Conservation (phyloP, 23 tunicate genomes). For the Trididemnum clinides region DNA sequence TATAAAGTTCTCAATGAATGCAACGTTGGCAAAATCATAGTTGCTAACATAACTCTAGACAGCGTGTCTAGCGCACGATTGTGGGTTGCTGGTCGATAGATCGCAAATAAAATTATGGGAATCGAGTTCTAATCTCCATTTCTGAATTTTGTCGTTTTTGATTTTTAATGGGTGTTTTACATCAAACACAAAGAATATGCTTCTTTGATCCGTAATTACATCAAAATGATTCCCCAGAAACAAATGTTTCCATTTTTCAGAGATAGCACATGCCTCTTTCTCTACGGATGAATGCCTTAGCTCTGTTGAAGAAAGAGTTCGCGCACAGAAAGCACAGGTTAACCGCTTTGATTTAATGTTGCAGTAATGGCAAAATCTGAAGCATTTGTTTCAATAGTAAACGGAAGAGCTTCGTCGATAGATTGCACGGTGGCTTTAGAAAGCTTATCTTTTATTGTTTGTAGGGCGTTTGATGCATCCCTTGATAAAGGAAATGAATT, state of each 20-base stretch:
- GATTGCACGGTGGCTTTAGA: neutral
- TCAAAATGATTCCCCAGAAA: neutral
- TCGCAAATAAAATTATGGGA: neutral
- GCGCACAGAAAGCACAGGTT: neutral
- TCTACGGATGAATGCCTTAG: slow-evolving; percentile 9
- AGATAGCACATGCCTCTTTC: slow-evolving; percentile 28
- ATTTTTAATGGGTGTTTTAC: neutral
- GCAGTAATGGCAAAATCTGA: slow-evolving; percentile 1
- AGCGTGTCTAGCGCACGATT: slow-evolving; percentile 25
- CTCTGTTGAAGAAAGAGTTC: slow-evolving; percentile 1
- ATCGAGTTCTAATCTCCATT: neutral
- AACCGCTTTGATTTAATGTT: neutral
- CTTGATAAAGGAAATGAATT: neutral
- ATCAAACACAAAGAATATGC: neutral
- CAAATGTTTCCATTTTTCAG: slow-evolving; percentile 41
- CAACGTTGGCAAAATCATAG: neutral
- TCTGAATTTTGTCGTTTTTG: neutral
- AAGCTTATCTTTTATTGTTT: neutral
- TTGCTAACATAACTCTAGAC: neutral
- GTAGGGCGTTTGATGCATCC: neutral
- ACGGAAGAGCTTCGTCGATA: slow-evolving; percentile 9
- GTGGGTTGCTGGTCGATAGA: neutral
- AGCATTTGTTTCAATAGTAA: neutral
- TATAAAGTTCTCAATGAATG: neutral
- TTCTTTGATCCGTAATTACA: slow-evolving; percentile 30